Percentiles rank a stretch among this genome's conserved stretches.
These are phyloP conservation scores for Cyanoramphus novaezelandiae DNA, from an alignment of 2,113 vertebrate genomes.

Conservation along the genomic window DNA sequence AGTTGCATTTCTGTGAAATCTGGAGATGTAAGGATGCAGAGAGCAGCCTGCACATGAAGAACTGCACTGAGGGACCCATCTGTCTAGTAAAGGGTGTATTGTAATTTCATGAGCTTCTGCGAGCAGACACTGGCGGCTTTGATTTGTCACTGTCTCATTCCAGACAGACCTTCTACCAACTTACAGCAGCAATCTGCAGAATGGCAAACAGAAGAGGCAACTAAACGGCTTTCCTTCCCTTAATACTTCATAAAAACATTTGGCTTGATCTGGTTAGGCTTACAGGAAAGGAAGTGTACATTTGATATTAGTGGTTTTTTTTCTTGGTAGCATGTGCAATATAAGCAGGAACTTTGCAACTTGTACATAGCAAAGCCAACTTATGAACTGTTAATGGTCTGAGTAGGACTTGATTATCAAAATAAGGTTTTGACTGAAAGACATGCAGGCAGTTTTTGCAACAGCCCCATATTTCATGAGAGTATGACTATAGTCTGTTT, in stretches of 20 bases:
- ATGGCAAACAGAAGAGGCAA: not conserved
- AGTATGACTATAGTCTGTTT: not conserved
- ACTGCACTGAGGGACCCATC: not conserved
- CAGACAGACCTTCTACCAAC: not conserved
- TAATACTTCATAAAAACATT: not conserved
- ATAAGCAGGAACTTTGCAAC: not conserved
- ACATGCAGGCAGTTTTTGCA: not conserved
- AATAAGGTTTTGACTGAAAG: not conserved
- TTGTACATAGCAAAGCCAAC: not conserved
- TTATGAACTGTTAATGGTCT: not conserved
- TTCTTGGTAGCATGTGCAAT: not conserved
- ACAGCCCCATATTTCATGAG: not conserved
- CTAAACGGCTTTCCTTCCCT: not conserved
- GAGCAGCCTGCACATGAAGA: not conserved
- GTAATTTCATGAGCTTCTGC: not conserved
- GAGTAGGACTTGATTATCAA: not conserved
- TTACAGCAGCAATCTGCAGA: not conserved
- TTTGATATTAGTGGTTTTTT: not conserved
- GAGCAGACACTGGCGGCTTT: accelerated
- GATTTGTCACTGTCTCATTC: not conserved
- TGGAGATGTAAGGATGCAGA: not conserved
- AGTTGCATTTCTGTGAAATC: not conserved
- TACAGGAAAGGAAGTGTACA: not conserved
- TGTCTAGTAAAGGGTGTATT: not conserved
- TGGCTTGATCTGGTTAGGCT: not conserved